A percentile compares a stretch with the other conserved stretches of the same genome.
Evolutionary conservation across 2,113 vertebrate species (phyloP).

Genomic region (Penelope pileata): DNA sequence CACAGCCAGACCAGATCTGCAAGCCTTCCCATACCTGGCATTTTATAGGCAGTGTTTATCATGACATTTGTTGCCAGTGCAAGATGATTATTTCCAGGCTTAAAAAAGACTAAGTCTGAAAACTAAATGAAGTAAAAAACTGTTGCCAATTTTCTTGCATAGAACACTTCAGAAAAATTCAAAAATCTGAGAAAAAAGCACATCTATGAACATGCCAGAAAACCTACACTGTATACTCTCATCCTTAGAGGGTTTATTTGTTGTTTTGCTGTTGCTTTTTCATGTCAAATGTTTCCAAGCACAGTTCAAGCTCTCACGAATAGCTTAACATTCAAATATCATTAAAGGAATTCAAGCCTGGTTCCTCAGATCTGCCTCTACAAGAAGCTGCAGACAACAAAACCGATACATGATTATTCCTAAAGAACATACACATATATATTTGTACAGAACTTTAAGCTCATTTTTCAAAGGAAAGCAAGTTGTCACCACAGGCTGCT

Average conservation of each 20-base stretch:
- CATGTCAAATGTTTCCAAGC: background rate
- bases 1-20: background rate
- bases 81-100: background rate
- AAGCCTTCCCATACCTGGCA: background rate
- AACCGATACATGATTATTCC: background rate
- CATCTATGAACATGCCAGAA: background rate
- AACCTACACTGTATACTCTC: background rate
- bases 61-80: background rate
- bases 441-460: background rate
- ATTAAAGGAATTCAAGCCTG: background rate
- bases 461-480: background rate
- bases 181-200: background rate
- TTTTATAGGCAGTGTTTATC: background rate
- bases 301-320: background rate
- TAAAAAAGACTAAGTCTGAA: background rate
- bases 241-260: background rate
- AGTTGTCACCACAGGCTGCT: background rate
- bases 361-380: background rate
- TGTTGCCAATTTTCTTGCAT: background rate
- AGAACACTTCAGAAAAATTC: background rate
- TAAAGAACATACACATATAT: background rate
- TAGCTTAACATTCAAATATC: background rate
- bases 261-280: fast-evolving
- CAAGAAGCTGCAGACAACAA: background rate
- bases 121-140: background rate